A percentile compares a stretch with the other conserved stretches of the same genome.
These are phyloP conservation scores for Neocrepidodera transversa DNA, from an alignment of 2,888 invertebrate species.

Conservation along the genomic window DNA sequence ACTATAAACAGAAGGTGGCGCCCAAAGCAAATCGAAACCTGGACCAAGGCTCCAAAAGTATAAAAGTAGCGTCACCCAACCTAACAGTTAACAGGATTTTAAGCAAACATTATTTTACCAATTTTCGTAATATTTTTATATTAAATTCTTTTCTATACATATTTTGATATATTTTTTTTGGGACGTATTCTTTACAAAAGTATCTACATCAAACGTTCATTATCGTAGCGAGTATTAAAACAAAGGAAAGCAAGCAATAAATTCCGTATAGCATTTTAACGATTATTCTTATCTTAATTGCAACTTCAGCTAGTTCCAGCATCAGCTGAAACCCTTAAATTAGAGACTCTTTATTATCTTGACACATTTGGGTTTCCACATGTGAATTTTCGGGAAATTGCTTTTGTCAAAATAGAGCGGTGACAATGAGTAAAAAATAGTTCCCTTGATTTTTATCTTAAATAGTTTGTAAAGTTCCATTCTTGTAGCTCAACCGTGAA, in stretches of 20 bases:
- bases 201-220: neutral
- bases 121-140: too few species aligned
- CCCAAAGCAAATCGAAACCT: too few species aligned
- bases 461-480: neutral
- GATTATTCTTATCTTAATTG: conserved; percentile 53
- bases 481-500: neutral
- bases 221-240: conserved; percentile 35
- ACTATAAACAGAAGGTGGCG: too few species aligned
- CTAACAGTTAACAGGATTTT: too few species aligned
- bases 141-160: too few species aligned
- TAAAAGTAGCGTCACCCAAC: too few species aligned
- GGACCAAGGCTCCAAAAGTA: too few species aligned
- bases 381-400: conserved; percentile 45
- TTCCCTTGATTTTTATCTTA: neutral
- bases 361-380: conserved; percentile 48
- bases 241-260: conserved; percentile 44
- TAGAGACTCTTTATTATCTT: conserved; percentile 51
- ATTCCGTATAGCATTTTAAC: conserved; percentile 42
- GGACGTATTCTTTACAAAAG: neutral
- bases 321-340: conserved; percentile 49
- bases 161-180: too few species aligned
- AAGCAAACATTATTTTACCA: too few species aligned
- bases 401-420: conserved; percentile 19
- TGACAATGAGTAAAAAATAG: conserved; percentile 18
- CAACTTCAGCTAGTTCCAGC: conserved; percentile 47